Evolutionary conservation across 2,113 vertebrate genomes (phyloP).

Genomic region (Nansenia antarctica): DNA sequence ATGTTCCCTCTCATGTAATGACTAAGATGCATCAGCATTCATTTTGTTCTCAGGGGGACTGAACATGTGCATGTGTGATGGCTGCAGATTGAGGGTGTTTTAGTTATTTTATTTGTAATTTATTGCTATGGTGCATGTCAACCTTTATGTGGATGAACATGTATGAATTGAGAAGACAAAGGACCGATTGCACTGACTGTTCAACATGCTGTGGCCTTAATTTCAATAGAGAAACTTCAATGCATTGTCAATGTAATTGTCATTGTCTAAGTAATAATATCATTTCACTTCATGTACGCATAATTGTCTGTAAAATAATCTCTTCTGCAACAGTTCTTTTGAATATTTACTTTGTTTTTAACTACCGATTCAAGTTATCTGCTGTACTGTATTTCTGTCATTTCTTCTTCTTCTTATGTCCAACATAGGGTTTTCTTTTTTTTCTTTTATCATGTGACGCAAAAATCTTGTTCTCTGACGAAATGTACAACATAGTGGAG

Average conservation of each 20-base stretch:
- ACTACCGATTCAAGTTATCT: background rate
- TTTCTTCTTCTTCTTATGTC: too few species aligned
- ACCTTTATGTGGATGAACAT: background rate
- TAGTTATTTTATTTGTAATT: slow-evolving; percentile 7
- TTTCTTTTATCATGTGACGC: too few species aligned
- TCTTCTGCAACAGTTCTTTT: too few species aligned
- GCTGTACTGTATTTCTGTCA: background rate
- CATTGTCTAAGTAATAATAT: too few species aligned
- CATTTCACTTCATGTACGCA: too few species aligned
- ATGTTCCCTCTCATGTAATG: too few species aligned
- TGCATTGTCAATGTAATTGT: background rate
- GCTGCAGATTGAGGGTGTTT: background rate
- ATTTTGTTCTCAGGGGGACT: slow-evolving; percentile 21
- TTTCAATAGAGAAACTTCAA: background rate
- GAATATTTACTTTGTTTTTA: too few species aligned
- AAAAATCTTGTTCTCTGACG: too few species aligned
- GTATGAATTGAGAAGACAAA: background rate
- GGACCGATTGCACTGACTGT: background rate
- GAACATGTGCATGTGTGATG: background rate
- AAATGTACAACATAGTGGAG: background rate
- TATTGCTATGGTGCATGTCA: background rate
- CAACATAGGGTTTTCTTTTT: background rate
- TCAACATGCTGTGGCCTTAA: background rate
- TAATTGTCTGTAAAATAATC: too few species aligned
- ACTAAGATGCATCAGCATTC: too few species aligned